Percentiles rank a stretch among this genome's conserved stretches.
phyloP scores from a whole-genome alignment of 2,888 invertebrate species.

The Spodoptera picta region DNA sequence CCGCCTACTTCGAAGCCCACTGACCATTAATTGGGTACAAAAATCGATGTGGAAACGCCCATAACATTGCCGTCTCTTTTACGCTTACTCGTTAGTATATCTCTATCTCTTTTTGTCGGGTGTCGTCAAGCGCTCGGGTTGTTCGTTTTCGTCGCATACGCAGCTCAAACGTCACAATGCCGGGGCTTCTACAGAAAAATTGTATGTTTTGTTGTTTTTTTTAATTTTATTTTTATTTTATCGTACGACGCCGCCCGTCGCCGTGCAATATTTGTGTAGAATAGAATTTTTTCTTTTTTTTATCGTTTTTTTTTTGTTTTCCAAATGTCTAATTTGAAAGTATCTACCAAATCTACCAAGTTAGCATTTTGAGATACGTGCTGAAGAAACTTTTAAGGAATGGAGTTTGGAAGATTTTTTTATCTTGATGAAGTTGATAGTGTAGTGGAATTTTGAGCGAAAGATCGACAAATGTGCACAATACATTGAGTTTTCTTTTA shows the following conservation, averaged over 20 bases:
- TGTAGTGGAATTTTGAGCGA: constrained; percentile 62
- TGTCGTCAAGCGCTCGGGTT: constrained; percentile 68
- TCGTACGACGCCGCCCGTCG: constrained; percentile 69
- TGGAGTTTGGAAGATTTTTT: constrained; percentile 37
- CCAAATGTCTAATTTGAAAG: constrained; percentile 80
- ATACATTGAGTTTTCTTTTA: constrained; percentile 12
- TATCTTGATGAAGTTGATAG: constrained; percentile 69
- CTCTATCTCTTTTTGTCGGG: constrained; percentile 60
- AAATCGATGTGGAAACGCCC: constrained; percentile 82
- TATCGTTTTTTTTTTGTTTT: constrained; percentile 69
- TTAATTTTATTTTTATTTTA: constrained; percentile 78
- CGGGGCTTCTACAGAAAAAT: constrained; percentile 85
- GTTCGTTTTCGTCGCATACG: constrained; percentile 82
- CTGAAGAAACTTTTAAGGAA: constrained; percentile 64
- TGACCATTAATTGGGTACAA: constrained; percentile 87
- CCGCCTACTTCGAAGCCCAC: constrained; percentile 86
- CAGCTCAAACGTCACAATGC: constrained; percentile 78
- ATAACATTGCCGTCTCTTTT: constrained; percentile 66
- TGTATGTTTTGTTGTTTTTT: constrained; percentile 77
- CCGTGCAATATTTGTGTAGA: constrained; percentile 87
- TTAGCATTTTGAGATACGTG: constrained; percentile 66
- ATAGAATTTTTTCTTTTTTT: constrained; percentile 77
- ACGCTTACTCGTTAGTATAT: constrained; percentile 34
- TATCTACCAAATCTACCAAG: constrained; percentile 58
- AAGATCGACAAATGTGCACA: constrained; percentile 39